Evolutionary conservation across 2,113 vertebrate species (phyloP).

Genomic region (Pteruthius melanotis): DNA sequence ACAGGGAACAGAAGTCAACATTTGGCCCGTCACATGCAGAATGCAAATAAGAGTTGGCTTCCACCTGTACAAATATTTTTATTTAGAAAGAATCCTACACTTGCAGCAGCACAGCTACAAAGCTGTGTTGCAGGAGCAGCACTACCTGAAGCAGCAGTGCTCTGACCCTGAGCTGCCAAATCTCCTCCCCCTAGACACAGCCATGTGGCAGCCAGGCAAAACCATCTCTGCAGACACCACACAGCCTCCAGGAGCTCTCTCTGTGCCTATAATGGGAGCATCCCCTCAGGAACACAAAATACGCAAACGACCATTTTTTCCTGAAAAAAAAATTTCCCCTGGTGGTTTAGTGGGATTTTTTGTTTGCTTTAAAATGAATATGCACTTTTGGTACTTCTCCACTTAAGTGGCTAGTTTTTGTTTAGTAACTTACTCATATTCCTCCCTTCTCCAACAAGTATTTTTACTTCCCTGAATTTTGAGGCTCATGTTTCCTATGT

Average conservation of each 20-base stretch:
- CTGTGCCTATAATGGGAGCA: background rate
- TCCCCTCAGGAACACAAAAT: background rate
- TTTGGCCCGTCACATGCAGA: background rate
- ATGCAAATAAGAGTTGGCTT: background rate
- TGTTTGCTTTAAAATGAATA: background rate
- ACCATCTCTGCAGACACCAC: background rate
- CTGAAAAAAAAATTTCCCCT: background rate
- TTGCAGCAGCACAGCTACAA: background rate
- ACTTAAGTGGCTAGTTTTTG: background rate
- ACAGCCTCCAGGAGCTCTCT: background rate
- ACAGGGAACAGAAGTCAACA: background rate
- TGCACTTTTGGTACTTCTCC: background rate
- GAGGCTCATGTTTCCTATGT: background rate
- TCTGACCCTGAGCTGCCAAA: background rate
- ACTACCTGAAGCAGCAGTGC: background rate
- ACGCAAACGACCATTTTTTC: background rate
- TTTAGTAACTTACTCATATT: background rate
- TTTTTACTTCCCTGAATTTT: background rate
- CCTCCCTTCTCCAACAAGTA: background rate
- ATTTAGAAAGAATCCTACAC: background rate
- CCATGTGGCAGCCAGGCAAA: background rate
- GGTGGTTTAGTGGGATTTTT: background rate
- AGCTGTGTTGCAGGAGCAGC: background rate
- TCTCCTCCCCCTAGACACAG: rapidly evolving
- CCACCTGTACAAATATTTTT: background rate